A percentile compares a stretch with the other conserved stretches of the same genome.
These are phyloP conservation scores for Eupithecia insigniata DNA, from an alignment of 2,888 invertebrate genomes.

Conservation along the genomic window DNA sequence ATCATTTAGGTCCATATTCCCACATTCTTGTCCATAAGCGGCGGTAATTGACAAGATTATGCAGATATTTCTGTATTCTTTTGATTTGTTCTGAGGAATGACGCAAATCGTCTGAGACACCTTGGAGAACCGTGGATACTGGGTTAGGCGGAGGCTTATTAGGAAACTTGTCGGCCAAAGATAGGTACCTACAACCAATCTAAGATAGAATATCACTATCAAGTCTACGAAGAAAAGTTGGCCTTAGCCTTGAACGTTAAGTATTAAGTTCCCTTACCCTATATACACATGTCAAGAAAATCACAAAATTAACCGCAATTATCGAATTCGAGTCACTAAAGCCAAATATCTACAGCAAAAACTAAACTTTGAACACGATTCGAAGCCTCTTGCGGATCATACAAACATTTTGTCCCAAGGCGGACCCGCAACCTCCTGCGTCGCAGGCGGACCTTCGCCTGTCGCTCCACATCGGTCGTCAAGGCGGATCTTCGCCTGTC, in stretches of 20 bases:
- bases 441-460: too few relatives aligned
- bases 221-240: background rate
- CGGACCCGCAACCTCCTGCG: too few relatives aligned
- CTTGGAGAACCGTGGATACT: conserved; percentile 1
- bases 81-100: conserved; percentile 19
- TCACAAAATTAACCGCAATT: background rate
- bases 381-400: background rate
- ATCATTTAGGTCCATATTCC: conserved; percentile 33
- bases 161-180: conserved; percentile 15
- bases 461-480: too few relatives aligned
- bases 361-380: background rate
- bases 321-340: background rate
- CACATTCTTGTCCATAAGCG: conserved; percentile 24
- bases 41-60: conserved; percentile 25
- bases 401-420: too few relatives aligned
- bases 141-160: conserved; percentile 10
- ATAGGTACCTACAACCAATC: background rate
- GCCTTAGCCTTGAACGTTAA: background rate
- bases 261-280: too few relatives aligned
- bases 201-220: background rate
- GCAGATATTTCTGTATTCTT: conserved; percentile 17
- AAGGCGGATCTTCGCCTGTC: too few relatives aligned
- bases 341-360: background rate
- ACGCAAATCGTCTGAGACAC: conserved; percentile 9
- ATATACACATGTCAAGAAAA: background rate